Base-by-base conservation (phyloP, 2,797 vertebrate genomes). In the Cynopterus sphinx region DNA sequence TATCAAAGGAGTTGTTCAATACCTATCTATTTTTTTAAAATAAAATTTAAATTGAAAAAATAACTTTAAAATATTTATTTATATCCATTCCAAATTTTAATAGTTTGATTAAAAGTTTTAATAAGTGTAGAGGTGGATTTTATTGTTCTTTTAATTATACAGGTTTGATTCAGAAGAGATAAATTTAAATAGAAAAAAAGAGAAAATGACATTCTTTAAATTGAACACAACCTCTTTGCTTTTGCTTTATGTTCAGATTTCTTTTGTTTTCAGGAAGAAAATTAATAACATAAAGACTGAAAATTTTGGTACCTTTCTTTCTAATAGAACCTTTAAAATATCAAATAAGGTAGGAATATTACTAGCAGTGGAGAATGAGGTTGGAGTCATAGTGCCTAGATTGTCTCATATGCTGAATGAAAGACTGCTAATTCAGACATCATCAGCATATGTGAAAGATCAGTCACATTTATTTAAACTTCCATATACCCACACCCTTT, bases 251-350 rank as follows among this genome's bases (percentile, higher is more conserved):
- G 41, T 71, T 81, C 19, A 90, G 71, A 24, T 67, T 91, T 77
- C 59, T 75, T 87, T 70, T 92, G 9, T 21, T 94, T 95, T 90
- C 39, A 78, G 73, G 43, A 79, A 78, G n/a, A 95, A 85, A 79
- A 73, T 5, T 71, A 68, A 57, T 24, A 33, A 41, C 43, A 71
- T 33, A 65, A 85, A 77, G 0, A 43, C 70, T 78, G 43, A 59
- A 51, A 82, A 89, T 15, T 9, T 13, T 12, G 71, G 0, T 65
- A 41, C 7, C 0, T 87, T 36, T 74, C 2, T 33, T 81, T 87
- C 39, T 46, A 73, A 49, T 88, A 59, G 33, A 70, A 73, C 16
- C 4, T 70, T 88, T 77, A 49, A 88, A 77, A n/a, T 57, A 57
- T 51, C 59, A 93, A 92, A 79, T 41, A 78, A 31, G 10, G 9